These are phyloP conservation scores for Tetragnatha versicolor DNA, from an alignment of 1,140 invertebrate genomes.

Conservation along the genomic window DNA sequence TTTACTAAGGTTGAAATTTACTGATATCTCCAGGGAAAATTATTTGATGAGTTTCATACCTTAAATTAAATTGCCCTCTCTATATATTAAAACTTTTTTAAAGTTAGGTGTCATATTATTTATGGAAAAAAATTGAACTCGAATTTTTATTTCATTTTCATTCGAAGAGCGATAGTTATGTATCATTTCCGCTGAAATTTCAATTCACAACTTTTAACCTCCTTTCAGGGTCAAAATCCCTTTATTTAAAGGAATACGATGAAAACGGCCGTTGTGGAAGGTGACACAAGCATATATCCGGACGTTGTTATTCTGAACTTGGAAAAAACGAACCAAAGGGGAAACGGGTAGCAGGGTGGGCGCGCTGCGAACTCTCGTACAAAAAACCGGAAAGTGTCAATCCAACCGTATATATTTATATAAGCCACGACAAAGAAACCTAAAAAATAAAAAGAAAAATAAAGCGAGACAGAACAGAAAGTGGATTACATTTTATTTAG, in stretches of 20 bases:
- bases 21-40: too few relatives aligned
- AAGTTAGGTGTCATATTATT: too few relatives aligned
- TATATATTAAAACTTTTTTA: too few relatives aligned
- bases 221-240: constrained; percentile 10
- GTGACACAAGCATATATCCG: constrained; percentile 20
- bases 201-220: too few relatives aligned
- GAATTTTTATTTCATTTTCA: too few relatives aligned
- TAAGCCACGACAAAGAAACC: not conserved
- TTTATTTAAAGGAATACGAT: not conserved
- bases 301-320: constrained; percentile 3
- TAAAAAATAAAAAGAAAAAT: too few relatives aligned
- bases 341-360: constrained; percentile 10
- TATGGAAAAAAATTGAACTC: too few relatives aligned
- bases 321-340: constrained; percentile 1
- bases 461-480: not conserved
- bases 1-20: too few relatives aligned
- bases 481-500: constrained; percentile 46
- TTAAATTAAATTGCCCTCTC: too few relatives aligned
- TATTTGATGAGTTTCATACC: too few relatives aligned
- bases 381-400: constrained; percentile 47
- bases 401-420: constrained; percentile 18
- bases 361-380: constrained; percentile 33
- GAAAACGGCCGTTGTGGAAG: not conserved
- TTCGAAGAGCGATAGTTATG: too few relatives aligned
- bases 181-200: too few relatives aligned